phyloP scores from a whole-genome alignment of 2,113 vertebrate genomes.

The Burhinus oedicnemus region DNA sequence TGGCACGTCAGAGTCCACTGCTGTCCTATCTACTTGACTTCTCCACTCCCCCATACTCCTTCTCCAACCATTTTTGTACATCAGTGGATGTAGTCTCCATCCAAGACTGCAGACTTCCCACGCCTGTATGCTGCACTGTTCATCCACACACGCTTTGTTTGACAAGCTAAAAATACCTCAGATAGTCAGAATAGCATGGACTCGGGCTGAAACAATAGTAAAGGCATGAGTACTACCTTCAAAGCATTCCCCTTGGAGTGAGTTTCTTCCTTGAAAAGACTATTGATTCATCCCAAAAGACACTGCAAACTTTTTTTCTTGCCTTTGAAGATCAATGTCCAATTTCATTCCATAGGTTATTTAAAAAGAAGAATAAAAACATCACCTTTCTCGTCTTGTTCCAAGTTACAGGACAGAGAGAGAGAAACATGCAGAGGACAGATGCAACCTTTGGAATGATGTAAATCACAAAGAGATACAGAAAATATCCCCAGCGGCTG shows the following conservation, averaged over 20 bases:
- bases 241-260: background rate
- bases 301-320: background rate
- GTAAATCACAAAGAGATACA: background rate
- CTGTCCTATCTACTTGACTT: background rate
- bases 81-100: background rate
- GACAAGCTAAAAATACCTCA: background rate
- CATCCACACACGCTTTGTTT: background rate
- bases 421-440: background rate
- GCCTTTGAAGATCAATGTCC: background rate
- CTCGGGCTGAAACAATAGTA: background rate
- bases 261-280: background rate
- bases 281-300: background rate
- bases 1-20: background rate
- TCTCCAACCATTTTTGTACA: background rate
- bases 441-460: background rate
- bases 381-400: background rate
- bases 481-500: background rate
- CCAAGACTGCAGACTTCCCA: background rate
- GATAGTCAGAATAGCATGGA: fast-evolving
- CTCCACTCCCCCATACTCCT: background rate
- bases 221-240: background rate
- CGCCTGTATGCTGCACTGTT: background rate
- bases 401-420: background rate
- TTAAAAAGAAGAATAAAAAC: background rate
- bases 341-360: background rate